phyloP scores from a whole-genome alignment of 2,888 invertebrate species.

The Lochmaea capreae region DNA sequence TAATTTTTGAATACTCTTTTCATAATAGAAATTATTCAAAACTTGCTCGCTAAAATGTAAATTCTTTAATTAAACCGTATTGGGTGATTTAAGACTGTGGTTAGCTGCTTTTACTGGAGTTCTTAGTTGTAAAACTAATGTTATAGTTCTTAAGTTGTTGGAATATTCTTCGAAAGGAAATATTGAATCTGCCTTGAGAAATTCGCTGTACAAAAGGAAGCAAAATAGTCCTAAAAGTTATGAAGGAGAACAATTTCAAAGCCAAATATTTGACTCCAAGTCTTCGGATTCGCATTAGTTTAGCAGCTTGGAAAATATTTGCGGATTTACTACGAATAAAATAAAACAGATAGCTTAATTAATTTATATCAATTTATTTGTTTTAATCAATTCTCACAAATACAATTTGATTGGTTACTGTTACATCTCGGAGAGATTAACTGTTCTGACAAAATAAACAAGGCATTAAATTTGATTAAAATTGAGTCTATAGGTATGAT shows the following conservation, averaged over 20 bases:
- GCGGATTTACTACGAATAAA: background rate
- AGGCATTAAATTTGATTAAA: too few relatives aligned
- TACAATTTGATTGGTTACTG: too few relatives aligned
- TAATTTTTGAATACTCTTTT: background rate
- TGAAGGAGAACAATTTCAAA: background rate
- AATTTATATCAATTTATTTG: background rate
- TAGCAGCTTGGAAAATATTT: background rate
- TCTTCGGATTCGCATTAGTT: background rate
- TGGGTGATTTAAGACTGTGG: background rate
- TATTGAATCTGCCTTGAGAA: background rate
- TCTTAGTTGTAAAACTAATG: background rate
- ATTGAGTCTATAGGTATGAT: too few relatives aligned
- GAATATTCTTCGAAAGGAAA: background rate
- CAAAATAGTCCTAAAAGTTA: background rate
- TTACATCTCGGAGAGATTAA: too few relatives aligned
- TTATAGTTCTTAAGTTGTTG: conserved; percentile 1
- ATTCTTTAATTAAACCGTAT: background rate
- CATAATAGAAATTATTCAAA: background rate
- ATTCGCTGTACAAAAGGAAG: background rate
- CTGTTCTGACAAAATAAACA: too few relatives aligned
- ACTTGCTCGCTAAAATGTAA: background rate
- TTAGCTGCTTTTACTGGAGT: background rate
- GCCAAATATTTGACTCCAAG: background rate
- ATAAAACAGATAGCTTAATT: background rate
- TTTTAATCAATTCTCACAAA: background rate